A percentile compares a stretch with the other conserved stretches of the same genome.
Conservation (phyloP, 2,797 vertebrate genomes). For the Acrossocheilus fasciatus region DNA sequence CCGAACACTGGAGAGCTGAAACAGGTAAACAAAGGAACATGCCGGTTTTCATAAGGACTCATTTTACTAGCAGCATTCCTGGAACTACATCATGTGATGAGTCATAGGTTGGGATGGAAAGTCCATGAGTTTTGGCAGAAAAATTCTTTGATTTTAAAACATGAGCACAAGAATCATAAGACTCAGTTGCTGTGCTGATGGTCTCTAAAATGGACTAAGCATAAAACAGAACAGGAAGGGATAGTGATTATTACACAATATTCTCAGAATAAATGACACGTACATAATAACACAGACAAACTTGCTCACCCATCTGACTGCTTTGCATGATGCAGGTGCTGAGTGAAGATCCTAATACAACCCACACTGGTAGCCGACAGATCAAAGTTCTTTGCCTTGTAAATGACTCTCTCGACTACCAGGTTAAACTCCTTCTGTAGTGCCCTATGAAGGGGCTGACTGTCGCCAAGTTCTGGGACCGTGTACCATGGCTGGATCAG, state of each 20-base stretch:
- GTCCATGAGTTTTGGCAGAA: background rate
- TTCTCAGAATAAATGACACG: constrained; percentile 63
- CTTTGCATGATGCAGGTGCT: constrained; percentile 78
- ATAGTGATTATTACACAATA: background rate
- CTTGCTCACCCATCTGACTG: constrained; percentile 73
- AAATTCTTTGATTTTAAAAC: background rate
- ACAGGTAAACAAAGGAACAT: constrained; percentile 37
- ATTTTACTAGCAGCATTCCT: constrained; percentile 13
- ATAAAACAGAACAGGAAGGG: background rate
- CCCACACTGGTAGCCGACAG: constrained; percentile 71
- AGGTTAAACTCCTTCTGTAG: constrained; percentile 75
- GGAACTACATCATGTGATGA: background rate
- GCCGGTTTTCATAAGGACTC: background rate
- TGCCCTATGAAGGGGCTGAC: constrained; percentile 76
- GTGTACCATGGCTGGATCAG: constrained; percentile 78
- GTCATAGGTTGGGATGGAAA: background rate
- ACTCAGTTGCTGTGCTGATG: background rate
- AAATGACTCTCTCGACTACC: constrained; percentile 72
- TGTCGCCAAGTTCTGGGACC: constrained; percentile 67
- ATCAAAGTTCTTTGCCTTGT: constrained; percentile 70
- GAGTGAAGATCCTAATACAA: constrained; percentile 78
- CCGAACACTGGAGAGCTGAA: constrained; percentile 73
- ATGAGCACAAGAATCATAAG: background rate
- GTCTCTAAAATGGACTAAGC: background rate
- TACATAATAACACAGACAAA: constrained; percentile 44